Evolutionary conservation across 1,140 invertebrate genomes (phyloP).

Genomic region (Lordiphosa clarofinis): DNA sequence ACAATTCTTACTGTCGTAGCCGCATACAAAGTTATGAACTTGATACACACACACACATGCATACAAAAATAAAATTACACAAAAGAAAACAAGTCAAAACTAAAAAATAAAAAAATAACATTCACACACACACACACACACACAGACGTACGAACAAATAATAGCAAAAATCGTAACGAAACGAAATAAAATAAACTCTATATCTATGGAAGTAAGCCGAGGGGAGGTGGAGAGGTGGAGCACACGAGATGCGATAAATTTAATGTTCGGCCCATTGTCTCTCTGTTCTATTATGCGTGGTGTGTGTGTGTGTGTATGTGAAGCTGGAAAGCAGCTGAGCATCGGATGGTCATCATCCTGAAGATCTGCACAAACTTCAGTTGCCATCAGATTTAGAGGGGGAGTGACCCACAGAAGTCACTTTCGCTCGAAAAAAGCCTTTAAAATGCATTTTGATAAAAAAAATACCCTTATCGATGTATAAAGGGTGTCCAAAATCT

Average conservation of each 20-base stretch:
- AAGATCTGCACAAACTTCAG: constrained; percentile 7
- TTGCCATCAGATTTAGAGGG: constrained; percentile 20
- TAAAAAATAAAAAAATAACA: constrained; percentile 58
- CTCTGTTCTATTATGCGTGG: no score
- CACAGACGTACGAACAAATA: constrained; percentile 66
- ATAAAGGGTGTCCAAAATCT: no score
- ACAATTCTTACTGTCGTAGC: constrained; percentile 72
- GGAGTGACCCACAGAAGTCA: no score
- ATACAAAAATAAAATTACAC: constrained; percentile 71
- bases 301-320: constrained; percentile 9
- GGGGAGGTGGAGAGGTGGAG: constrained; percentile 30
- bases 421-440: no score
- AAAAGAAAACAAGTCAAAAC: constrained; percentile 77
- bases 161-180: constrained; percentile 77
- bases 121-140: constrained; percentile 51
- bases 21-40: constrained; percentile 63
- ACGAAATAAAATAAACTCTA: constrained; percentile 75
- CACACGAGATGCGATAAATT: constrained; percentile 43
- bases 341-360: neutral
- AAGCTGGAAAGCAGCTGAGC: constrained; percentile 21
- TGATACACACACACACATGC: constrained; percentile 52
- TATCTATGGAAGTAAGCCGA: constrained; percentile 40
- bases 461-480: no score
- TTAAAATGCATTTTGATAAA: no score
- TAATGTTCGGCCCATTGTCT: constrained; percentile 12